Evolutionary conservation across 2,888 invertebrate species (phyloP), one percentile per base, ranked within the genome.

Genomic region (Clunio marinus): DNA sequence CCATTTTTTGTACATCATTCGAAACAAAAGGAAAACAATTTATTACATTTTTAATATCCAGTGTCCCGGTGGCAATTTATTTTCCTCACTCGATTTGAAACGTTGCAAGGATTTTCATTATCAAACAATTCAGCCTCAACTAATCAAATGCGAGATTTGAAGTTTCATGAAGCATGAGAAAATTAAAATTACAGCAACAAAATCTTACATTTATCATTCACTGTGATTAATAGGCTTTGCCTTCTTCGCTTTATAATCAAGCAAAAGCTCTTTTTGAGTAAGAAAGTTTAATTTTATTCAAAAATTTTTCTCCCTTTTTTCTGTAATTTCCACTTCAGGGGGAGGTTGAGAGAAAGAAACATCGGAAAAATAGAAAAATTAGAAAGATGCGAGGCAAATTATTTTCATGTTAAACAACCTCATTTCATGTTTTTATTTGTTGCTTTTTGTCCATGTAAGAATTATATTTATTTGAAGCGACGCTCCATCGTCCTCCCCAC

Each of bases 121-220:
- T 32, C 32, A 32, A 7, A 7, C 32, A 7, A n/a, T 45, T 45
- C 15, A 5, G 7, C 17, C 45, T 45, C 5, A 32, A 32, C 10
- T 45, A 45, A 45, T 45, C 45, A 45, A 15, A 45, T 45, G 45
- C 15, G 45, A 45, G 15, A n/a, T 45, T 45, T 15, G 45, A 45
- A 45, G 15, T 45, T 45, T 5, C 15, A 45, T 45, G 8, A 45
- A 45, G 45, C 45, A 45, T 45, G 45, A 45, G 13, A 15, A 45
- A 45, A 45, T 45, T 45, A 45, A 45, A 45, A 45, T 45, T 45
- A 45, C 13, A 45, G 15, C 45, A 45, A 45, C 45, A 13, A 45
- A 45, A 45, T 45, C 15, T 13, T 4, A 45, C 45, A 45, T 45
- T 45, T 7, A 45, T 45, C 45, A 45, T 45, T 45, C 45, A 15